Conservation (phyloP, 1,140 invertebrate genomes). For the Hylyphantes graminicola region DNA sequence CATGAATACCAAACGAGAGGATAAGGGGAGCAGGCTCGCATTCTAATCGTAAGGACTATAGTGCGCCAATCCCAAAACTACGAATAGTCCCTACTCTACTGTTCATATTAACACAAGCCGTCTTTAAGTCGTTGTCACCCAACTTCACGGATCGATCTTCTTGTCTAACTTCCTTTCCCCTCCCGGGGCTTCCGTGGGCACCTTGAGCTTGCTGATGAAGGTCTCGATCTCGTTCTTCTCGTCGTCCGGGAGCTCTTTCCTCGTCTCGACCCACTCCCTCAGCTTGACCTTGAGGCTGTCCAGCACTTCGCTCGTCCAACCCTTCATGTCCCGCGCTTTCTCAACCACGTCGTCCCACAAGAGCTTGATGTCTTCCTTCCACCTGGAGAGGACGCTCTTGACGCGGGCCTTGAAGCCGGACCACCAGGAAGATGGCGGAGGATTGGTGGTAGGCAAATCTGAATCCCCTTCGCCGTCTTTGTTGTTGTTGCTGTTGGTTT, state of each 20-base stretch:
- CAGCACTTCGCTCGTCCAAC: conserved; percentile 42
- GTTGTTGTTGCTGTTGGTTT: too few relatives aligned
- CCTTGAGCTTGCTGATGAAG: conserved; percentile 49
- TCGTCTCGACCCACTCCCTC: conserved; percentile 47
- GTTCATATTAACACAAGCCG: too few relatives aligned
- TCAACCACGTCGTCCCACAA: conserved; percentile 50
- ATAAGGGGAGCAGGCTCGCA: too few relatives aligned
- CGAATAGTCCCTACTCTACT: too few relatives aligned
- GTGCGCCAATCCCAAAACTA: not conserved
- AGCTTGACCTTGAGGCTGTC: conserved; percentile 42
- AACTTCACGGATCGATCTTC: not conserved
- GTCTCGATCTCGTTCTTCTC: conserved; percentile 57
- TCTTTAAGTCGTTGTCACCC: not conserved
- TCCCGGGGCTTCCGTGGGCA: conserved; percentile 1
- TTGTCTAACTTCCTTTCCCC: conserved; percentile 2
- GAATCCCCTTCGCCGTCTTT: too few relatives aligned
- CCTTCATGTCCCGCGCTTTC: conserved; percentile 45
- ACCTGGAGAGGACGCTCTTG: conserved; percentile 18
- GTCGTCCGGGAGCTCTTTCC: conserved; percentile 42
- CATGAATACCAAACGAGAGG: too few relatives aligned
- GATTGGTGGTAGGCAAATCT: too few relatives aligned
- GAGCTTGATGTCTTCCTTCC: conserved; percentile 41
- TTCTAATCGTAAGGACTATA: too few relatives aligned
- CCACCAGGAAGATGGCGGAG: conserved; percentile 40
- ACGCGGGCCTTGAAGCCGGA: conserved; percentile 25